Percentiles rank a stretch among this genome's conserved stretches.
These are phyloP conservation scores for Rosalia funebris DNA, from an alignment of 2,888 invertebrate genomes.

Conservation along the genomic window DNA sequence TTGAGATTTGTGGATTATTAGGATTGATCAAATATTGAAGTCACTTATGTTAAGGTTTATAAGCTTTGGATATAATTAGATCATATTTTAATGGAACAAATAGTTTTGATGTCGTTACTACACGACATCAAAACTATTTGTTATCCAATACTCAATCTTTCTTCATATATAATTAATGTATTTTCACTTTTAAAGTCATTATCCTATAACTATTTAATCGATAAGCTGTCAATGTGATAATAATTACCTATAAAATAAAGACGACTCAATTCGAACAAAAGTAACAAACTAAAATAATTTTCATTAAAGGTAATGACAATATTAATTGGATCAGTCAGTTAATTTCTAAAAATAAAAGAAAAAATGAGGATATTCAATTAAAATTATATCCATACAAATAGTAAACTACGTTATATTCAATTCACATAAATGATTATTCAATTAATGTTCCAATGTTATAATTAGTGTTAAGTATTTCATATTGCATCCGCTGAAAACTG, in stretches of 20 bases:
- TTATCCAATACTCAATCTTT: too few species aligned
- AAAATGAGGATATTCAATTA: background rate
- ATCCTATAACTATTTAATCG: background rate
- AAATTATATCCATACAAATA: background rate
- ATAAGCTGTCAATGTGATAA: background rate
- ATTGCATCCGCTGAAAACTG: background rate
- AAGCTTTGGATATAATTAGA: too few species aligned
- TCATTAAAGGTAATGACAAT: background rate
- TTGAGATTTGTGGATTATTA: too few species aligned
- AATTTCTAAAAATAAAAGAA: background rate
- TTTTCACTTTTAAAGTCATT: background rate
- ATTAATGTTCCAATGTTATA: background rate
- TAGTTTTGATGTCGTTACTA: too few species aligned
- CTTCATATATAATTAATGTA: too few species aligned
- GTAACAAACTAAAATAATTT: background rate
- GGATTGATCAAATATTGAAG: too few species aligned
- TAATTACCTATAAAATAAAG: background rate
- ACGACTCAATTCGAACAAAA: background rate
- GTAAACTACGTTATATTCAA: background rate
- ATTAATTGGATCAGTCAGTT: background rate
- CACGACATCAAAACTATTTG: too few species aligned
- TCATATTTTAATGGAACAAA: too few species aligned
- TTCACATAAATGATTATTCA: background rate
- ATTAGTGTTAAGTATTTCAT: background rate
- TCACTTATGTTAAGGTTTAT: too few species aligned